Conservation (phyloP, 2,113 vertebrate species). For the Microcebus jonahi region DNA sequence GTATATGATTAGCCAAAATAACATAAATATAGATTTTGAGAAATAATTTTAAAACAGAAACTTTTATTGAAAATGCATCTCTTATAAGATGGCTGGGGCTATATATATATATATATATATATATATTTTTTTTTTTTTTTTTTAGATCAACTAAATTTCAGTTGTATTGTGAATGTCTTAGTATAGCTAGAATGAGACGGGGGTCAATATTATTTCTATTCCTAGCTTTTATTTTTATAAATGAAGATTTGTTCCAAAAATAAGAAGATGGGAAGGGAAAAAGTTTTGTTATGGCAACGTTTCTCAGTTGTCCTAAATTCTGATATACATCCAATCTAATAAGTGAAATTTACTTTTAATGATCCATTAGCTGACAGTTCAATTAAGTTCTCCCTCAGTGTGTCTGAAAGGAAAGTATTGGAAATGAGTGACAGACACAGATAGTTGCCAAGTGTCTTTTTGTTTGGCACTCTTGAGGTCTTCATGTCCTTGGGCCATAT, state of each 20-base stretch:
- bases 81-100: neutral
- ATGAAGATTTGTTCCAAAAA: neutral
- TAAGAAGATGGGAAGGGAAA: neutral
- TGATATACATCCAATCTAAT: neutral
- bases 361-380: neutral
- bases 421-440: neutral
- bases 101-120: neutral
- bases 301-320: constrained; percentile 32
- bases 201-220: neutral
- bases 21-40: constrained; percentile 10
- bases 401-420: neutral
- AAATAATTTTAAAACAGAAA: constrained; percentile 18
- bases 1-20: neutral
- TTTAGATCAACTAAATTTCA: constrained; percentile 34
- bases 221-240: constrained; percentile 37
- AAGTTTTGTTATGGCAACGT: neutral
- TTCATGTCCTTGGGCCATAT: neutral
- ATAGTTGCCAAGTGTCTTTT: neutral
- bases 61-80: neutral
- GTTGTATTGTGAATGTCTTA: neutral
- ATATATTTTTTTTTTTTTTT: neutral
- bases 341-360: constrained; percentile 38
- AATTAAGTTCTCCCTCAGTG: neutral
- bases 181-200: neutral
- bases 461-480: neutral